A percentile compares a stretch with the other conserved stretches of the same genome.
Conservation (phyloP, 2,113 vertebrate genomes). For the Passer domesticus region DNA sequence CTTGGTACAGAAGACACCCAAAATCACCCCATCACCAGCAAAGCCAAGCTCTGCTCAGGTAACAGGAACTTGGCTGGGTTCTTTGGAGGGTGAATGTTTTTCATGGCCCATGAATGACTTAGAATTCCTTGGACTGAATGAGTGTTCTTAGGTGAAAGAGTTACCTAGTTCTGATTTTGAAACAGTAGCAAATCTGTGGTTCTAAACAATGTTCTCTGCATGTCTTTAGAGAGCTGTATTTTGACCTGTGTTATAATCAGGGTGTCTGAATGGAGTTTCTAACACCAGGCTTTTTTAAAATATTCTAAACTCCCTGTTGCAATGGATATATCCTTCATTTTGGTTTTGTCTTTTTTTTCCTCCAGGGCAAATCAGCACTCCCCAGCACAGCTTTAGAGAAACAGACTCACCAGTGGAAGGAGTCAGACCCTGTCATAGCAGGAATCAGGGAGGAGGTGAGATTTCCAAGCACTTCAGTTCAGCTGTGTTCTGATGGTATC, state of each 20-base stretch:
- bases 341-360: neutral
- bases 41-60: slow-evolving; percentile 80
- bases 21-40: slow-evolving; percentile 51
- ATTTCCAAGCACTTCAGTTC: neutral
- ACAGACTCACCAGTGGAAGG: slow-evolving; percentile 83
- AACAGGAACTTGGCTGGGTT: neutral
- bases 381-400: slow-evolving; percentile 75
- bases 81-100: neutral
- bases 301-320: neutral
- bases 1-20: slow-evolving; percentile 76
- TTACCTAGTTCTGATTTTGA: neutral
- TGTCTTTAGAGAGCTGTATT: neutral
- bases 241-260: neutral
- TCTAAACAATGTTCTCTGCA: neutral
- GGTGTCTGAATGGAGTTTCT: neutral
- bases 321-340: neutral
- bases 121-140: neutral
- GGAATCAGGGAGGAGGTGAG: slow-evolving; percentile 93
- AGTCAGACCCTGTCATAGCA: slow-evolving; percentile 87
- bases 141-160: neutral
- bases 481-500: neutral
- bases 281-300: neutral
- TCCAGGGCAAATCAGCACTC: slow-evolving; percentile 62
- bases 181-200: neutral
- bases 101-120: neutral